Evolutionary conservation across 1,140 invertebrate genomes (phyloP), one percentile per base, ranked within the genome.

Genomic region (Hycleus phaleratus): DNA sequence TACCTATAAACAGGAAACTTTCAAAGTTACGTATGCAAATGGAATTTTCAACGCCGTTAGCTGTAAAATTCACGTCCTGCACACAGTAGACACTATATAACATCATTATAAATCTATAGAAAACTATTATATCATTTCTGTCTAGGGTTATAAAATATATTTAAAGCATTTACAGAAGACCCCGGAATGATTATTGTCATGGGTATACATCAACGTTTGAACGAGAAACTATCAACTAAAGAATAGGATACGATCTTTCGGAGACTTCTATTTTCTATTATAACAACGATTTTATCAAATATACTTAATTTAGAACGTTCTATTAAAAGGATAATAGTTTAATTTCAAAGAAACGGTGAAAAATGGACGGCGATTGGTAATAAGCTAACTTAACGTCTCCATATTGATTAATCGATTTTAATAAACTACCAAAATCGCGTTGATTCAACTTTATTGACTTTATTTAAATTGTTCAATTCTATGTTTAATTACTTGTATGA

Each of bases 81-180:
- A 50, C 59, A 48, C 45, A 57, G 59, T 63, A 64, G 59, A 64
- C 60, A 68, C 64, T 66, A 68, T 61, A 64, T 68, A 68, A 68
- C 65, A 67, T 63, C 58, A 47, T 65, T 68, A 68, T 68, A 68
- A 68, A 68, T 68, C 64, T 68, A 68, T 68, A 68, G 63, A 68
- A 68, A 68, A 68, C 66, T 68, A 68, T 65, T 56, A 64, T 63
- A 59, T 64, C 60, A 58, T 61, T 58, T 60, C 56, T 62, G 58
- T 56, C 66, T 68, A 68, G 61, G 63, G 66, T 63, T 68, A 68
- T 65, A 68, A 68, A 68, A 68, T 68, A 68, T 68, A 68, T 65
- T 60, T 63, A 56, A 65, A 65, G 64, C 64, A 39, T 40, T 7
- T 46, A 44, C 59, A 64, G 57, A 63, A 58, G 58, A 45, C 54